Conservation (phyloP, 2,797 vertebrate species). For the Centroberyx gerrardi region DNA sequence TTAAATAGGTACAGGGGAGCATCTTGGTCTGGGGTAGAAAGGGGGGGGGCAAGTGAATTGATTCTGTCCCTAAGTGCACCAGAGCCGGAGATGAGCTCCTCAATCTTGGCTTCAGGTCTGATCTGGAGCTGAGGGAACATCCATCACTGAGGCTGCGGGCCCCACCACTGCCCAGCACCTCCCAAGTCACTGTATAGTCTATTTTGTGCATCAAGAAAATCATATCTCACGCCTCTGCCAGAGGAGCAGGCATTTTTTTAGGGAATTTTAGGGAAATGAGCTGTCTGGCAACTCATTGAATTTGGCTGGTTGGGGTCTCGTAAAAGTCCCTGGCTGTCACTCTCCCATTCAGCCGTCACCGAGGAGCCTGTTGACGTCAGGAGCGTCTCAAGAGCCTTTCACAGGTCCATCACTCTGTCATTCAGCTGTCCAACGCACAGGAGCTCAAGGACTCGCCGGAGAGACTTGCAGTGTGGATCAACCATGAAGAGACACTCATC, state of each 20-base stretch:
- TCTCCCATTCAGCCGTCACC: slow-evolving; percentile 4
- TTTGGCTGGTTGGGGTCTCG: slow-evolving; percentile 16
- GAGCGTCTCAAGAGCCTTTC: slow-evolving; percentile 4
- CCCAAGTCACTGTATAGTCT: slow-evolving; percentile 26
- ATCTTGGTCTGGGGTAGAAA: slow-evolving; percentile 19
- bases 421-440: slow-evolving; percentile 1
- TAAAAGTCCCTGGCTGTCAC: slow-evolving; percentile 21
- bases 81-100: slow-evolving; percentile 49
- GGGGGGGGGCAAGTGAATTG: slow-evolving; percentile 54
- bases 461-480: slow-evolving; percentile 4
- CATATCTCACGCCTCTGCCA: slow-evolving; percentile 44
- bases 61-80: slow-evolving; percentile 60
- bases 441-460: slow-evolving; percentile 11
- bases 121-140: slow-evolving; percentile 57
- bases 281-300: slow-evolving; percentile 26
- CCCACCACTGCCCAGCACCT: slow-evolving; percentile 30
- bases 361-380: slow-evolving; percentile 25
- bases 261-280: slow-evolving; percentile 45
- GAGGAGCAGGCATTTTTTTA: neutral
- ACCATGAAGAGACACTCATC: neutral
- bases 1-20: slow-evolving; percentile 62
- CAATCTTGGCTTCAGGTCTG: slow-evolving; percentile 56
- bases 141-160: slow-evolving; percentile 46
- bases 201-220: slow-evolving; percentile 62
- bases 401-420: slow-evolving; percentile 12